Percentiles rank a stretch among this genome's conserved stretches.
Conservation (phyloP, 1,140 invertebrate species). For the Acyrthosiphon pisum region DNA sequence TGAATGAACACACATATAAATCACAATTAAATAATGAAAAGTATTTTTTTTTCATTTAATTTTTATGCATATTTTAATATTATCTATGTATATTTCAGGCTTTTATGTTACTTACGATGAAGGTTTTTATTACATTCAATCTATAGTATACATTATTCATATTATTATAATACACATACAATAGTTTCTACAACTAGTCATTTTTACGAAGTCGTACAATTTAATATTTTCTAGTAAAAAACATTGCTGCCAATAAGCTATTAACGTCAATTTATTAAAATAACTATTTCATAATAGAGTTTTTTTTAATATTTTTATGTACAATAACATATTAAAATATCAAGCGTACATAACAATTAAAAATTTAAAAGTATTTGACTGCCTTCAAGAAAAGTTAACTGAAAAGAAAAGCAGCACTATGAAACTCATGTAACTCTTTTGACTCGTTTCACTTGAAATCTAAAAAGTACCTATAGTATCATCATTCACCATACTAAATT, state of each 20-base stretch:
- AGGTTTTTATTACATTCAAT: too few species aligned
- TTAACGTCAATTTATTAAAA: not conserved
- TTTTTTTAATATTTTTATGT: not conserved
- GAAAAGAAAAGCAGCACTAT: not conserved
- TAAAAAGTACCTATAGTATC: not conserved
- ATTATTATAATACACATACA: not conserved
- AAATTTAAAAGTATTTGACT: not conserved
- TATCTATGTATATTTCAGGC: too few species aligned
- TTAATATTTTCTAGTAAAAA: not conserved
- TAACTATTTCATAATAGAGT: not conserved
- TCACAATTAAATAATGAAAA: too few species aligned
- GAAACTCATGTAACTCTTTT: not conserved
- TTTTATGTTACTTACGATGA: too few species aligned
- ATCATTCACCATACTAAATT: not conserved
- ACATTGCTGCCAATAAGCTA: not conserved
- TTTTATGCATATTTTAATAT: too few species aligned
- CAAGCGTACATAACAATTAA: not conserved
- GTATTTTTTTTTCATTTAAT: too few species aligned
- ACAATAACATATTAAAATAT: not conserved
- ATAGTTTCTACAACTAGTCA: not conserved
- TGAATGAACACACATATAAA: too few species aligned
- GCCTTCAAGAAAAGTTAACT: not conserved
- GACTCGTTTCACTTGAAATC: not conserved
- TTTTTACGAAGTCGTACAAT: not conserved
- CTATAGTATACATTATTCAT: too few species aligned